These are phyloP conservation scores for Apostichopus californicus DNA, from an alignment of 35 echinoderm and acorn worm species.

Conservation along the genomic window DNA sequence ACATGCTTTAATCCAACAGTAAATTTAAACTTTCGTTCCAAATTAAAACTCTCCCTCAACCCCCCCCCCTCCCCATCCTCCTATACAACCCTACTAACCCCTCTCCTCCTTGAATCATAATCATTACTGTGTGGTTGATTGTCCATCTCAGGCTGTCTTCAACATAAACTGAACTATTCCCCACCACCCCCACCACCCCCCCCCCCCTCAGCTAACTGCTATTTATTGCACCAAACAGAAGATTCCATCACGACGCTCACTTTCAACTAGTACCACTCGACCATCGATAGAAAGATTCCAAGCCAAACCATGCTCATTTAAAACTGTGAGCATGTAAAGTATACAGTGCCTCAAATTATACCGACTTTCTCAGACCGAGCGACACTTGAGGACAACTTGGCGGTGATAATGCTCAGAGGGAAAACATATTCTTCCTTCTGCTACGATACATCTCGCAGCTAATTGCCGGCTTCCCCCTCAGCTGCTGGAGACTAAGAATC, in stretches of 20 bases:
- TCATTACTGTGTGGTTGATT: no score
- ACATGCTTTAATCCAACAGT: no score
- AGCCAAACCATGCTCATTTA: background rate
- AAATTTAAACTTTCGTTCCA: no score
- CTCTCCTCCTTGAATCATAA: no score
- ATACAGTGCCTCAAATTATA: background rate
- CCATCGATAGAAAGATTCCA: background rate
- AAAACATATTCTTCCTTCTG: background rate
- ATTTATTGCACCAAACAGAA: background rate
- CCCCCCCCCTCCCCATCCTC: no score
- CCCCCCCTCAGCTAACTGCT: no score
- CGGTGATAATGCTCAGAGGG: background rate
- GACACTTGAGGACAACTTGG: slow-evolving; percentile 8
- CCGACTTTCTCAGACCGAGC: background rate
- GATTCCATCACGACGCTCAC: background rate
- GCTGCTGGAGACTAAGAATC: background rate
- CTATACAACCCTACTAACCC: no score
- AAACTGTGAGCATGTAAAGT: background rate
- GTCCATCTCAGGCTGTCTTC: no score
- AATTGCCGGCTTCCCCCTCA: background rate
- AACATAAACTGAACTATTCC: no score
- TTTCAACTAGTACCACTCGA: background rate
- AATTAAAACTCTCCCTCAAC: no score
- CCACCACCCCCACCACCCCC: no score
- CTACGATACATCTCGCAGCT: background rate